These are phyloP conservation scores for Pemphigus obesinymphae DNA, from an alignment of 1,140 invertebrate genomes.

Conservation along the genomic window DNA sequence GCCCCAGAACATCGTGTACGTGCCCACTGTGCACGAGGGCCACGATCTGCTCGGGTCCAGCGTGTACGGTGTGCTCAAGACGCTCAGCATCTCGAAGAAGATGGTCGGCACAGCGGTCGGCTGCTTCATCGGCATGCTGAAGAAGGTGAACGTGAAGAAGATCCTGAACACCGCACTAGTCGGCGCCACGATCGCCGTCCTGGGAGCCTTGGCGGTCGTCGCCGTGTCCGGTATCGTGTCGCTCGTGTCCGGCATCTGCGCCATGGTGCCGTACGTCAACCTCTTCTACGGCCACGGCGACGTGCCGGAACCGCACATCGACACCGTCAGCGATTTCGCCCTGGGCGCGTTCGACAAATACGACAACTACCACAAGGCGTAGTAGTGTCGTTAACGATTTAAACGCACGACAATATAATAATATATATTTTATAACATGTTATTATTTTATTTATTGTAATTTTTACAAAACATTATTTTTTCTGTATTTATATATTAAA, in stretches of 20 bases:
- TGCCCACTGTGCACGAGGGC: background rate
- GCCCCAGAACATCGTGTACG: background rate
- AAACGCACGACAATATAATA: too few species aligned
- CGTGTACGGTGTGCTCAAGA: background rate
- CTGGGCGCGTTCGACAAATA: background rate
- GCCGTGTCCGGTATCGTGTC: constrained; percentile 16
- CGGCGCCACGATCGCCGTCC: background rate
- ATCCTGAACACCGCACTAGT: background rate
- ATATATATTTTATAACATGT: too few species aligned
- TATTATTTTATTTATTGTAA: too few species aligned
- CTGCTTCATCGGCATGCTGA: background rate
- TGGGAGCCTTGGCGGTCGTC: background rate
- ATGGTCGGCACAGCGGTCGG: background rate
- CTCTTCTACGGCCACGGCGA: too few species aligned
- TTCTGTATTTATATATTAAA: too few species aligned
- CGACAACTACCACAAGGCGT: background rate
- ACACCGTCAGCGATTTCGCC: background rate
- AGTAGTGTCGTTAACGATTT: too few species aligned
- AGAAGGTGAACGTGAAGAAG: background rate
- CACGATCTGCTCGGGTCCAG: too few species aligned
- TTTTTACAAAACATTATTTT: too few species aligned
- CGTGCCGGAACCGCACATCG: background rate
- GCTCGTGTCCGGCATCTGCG: background rate
- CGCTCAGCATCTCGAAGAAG: background rate
- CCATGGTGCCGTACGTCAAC: background rate